phyloP scores from a whole-genome alignment of 2,113 vertebrate genomes.

The Triplophysa rosa region DNA sequence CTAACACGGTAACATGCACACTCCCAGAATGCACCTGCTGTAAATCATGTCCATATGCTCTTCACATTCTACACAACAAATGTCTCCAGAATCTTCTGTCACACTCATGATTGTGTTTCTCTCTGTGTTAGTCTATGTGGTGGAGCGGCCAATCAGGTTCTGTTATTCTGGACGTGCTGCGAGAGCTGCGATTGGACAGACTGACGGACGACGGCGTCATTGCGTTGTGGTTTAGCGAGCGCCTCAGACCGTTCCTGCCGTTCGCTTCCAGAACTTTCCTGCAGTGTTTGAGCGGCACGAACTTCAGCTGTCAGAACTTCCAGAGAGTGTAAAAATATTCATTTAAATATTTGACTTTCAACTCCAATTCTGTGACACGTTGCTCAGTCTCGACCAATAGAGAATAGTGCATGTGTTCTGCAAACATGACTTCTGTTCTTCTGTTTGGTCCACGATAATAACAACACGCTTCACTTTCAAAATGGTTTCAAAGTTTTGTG shows the following conservation, averaged over 20 bases:
- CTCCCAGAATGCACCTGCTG: too few species aligned
- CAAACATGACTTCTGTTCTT: too few species aligned
- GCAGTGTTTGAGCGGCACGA: constrained; percentile 52
- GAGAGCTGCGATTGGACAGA: constrained; percentile 10
- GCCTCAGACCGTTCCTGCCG: constrained; percentile 64
- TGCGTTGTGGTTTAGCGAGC: constrained; percentile 61
- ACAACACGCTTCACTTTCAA: too few species aligned
- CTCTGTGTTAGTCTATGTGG: neutral
- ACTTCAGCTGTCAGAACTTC: constrained; percentile 64
- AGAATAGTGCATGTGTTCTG: too few species aligned
- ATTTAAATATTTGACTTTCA: too few species aligned
- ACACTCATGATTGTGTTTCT: neutral
- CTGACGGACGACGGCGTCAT: constrained; percentile 40
- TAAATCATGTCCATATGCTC: too few species aligned
- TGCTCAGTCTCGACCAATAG: too few species aligned
- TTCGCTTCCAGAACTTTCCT: constrained; percentile 63
- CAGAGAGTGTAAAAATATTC: constrained; percentile 61
- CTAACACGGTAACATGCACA: constrained; percentile 54
- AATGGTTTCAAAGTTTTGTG: too few species aligned
- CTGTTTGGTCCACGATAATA: too few species aligned
- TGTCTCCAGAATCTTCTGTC: too few species aligned
- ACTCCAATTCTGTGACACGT: too few species aligned
- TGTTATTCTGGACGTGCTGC: constrained; percentile 5
- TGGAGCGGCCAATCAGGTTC: neutral
- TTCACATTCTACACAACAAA: too few species aligned